phyloP scores from a whole-genome alignment of 2,888 invertebrate genomes.

The Rambutsinella grinnellia region DNA sequence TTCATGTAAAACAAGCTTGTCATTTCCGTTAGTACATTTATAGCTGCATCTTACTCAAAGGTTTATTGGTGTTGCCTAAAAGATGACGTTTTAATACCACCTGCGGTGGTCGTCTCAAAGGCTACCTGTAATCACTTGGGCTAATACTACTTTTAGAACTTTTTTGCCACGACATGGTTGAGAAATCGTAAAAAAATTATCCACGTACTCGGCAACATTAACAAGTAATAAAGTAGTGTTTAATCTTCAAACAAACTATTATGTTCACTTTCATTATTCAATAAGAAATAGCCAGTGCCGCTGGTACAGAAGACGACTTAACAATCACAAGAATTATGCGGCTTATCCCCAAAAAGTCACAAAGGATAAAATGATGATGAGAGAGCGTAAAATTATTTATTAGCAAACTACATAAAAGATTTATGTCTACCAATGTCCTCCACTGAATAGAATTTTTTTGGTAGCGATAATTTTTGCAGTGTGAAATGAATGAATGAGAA shows the following conservation, averaged over 20 bases:
- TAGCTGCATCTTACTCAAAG: neutral
- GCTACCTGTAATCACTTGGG: conserved; percentile 9
- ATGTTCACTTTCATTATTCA: conserved; percentile 41
- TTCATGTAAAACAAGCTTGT: conserved; percentile 39
- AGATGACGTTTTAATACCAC: conserved; percentile 20
- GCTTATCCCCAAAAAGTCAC: conserved; percentile 36
- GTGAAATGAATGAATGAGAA: no score
- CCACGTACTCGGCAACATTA: no score
- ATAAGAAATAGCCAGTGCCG: neutral
- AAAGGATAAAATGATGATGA: conserved; percentile 14
- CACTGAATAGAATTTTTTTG: neutral
- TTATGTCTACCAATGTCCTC: conserved; percentile 22
- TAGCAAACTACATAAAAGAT: conserved; percentile 27
- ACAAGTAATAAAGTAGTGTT: no score
- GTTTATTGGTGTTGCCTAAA: neutral
- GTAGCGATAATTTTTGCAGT: neutral
- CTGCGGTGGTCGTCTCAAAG: conserved; percentile 27
- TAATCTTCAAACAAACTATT: conserved; percentile 39
- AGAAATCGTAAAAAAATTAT: conserved; percentile 28
- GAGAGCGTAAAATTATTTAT: conserved; percentile 38
- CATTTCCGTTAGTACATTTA: conserved; percentile 39
- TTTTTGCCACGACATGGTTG: neutral
- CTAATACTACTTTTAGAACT: neutral
- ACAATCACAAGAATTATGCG: conserved; percentile 43
- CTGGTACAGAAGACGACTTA: no score